Base-by-base conservation (phyloP, 2,113 vertebrate species). In the Colistium nudipinnis region DNA sequence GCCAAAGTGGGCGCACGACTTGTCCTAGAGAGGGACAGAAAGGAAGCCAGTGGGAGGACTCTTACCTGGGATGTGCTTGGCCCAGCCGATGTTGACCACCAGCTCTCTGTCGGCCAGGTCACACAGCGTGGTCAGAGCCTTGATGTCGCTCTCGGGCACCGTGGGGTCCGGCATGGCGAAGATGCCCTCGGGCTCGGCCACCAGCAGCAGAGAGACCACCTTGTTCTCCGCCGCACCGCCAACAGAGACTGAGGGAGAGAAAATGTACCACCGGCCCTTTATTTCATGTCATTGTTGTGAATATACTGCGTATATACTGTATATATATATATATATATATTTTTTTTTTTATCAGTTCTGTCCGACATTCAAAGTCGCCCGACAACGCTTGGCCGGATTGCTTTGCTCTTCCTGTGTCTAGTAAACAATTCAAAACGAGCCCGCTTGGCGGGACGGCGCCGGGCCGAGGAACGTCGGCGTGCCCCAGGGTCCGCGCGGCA, bases 51-150 rank as follows among this genome's bases (percentile, higher is more conserved):
- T 10, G 14, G 24, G 61, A 36, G 35, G 35, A 4, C 30, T 11
- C 33, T 3, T 87, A 98, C 97, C 97, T 94, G 97, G 97, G 93
- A 99, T 98, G 93, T 99, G 95, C 73, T 99, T 99, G 78, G 97
- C 97, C 97, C 97, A 99, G 91, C 97, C 97, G 73, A 99, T 99
- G 92, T 98, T 99, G 68, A 98, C 96, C 89, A 99, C 96, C 87
- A 99, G 84, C 85, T 99, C 97, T 52, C 97, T 91, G 89, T 99
- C 97, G 0, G 97, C 96, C 85, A 99, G 92, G 90, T 99, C 97
- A 44, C 97, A 99, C 87, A 99, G 94, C 22, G 97, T 99, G 28
- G 97, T 99, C 86, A 99, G 95, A 13, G 96, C 96, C 91, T 98
- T 99, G 93, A 99, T 98, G 93, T 99, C 97, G 54, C 96, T 96